These are phyloP conservation scores for Agapostemon virescens DNA, from an alignment of 2,888 invertebrate genomes.

Conservation along the genomic window DNA sequence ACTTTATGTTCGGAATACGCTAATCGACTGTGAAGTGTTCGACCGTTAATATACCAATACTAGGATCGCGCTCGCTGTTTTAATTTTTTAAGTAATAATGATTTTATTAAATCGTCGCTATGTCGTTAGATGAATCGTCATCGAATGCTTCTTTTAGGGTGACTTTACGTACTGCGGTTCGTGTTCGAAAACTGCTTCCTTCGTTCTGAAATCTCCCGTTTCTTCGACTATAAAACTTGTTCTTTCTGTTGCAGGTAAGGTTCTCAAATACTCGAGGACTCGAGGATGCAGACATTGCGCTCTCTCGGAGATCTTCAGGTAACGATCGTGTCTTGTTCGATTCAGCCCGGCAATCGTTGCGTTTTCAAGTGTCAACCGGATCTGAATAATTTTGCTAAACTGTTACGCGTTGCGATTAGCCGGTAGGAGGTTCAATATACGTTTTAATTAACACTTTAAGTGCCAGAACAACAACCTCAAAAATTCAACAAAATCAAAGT, in stretches of 20 bases:
- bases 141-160: conserved; percentile 8
- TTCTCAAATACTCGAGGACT: neutral
- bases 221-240: conserved; percentile 4
- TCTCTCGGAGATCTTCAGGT: neutral
- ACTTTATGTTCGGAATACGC: too few species aligned
- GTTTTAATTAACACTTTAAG: too few species aligned
- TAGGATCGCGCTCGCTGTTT: too few species aligned
- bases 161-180: neutral
- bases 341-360: neutral
- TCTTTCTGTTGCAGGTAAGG: conserved; percentile 9
- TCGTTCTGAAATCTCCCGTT: neutral
- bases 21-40: too few species aligned
- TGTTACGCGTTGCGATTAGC: too few species aligned
- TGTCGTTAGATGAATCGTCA: neutral
- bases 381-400: too few species aligned
- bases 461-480: too few species aligned
- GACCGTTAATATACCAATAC: too few species aligned
- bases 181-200: neutral
- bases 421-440: too few species aligned
- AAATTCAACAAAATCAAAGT: too few species aligned
- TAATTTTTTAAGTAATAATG: too few species aligned
- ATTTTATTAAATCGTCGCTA: conserved; percentile 20
- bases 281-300: neutral
- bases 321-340: conserved; percentile 4
- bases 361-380: neutral